A percentile compares a stretch with the other conserved stretches of the same genome.
phyloP scores from a whole-genome alignment of 2,797 vertebrate species.

The Taeniopygia guttata region DNA sequence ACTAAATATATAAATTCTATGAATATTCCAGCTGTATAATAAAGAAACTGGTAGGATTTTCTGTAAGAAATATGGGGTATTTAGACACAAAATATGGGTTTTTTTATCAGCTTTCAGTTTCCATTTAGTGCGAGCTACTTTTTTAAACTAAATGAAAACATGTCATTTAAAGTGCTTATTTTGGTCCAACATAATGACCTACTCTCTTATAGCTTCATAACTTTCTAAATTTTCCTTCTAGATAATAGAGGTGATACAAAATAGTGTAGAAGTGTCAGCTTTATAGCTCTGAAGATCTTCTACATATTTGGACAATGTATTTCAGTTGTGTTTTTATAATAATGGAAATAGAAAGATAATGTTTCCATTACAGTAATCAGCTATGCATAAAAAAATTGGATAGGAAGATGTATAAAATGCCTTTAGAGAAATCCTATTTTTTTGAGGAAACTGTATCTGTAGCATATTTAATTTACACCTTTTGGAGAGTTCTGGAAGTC shows the following conservation, averaged over 20 bases:
- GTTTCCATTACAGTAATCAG: constrained; percentile 69
- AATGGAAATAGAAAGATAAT: constrained; percentile 54
- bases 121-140: not conserved
- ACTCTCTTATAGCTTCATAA: constrained; percentile 53
- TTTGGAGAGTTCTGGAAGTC: constrained; percentile 27
- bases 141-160: not conserved
- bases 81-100: not conserved
- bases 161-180: constrained; percentile 45
- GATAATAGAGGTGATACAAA: constrained; percentile 35
- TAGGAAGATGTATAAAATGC: constrained; percentile 37
- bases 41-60: not conserved
- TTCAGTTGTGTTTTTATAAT: constrained; percentile 58
- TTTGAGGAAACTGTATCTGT: constrained; percentile 29
- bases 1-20: not conserved
- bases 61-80: not conserved
- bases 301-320: constrained; percentile 29
- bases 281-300: constrained; percentile 51
- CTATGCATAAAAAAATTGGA: constrained; percentile 41
- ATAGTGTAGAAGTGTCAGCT: constrained; percentile 36
- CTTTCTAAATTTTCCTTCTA: constrained; percentile 46
- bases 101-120: not conserved
- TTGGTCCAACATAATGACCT: constrained; percentile 45
- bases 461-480: not conserved
- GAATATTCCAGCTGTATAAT: not conserved
- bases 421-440: constrained; percentile 54